Conservation (phyloP, 2,113 vertebrate genomes). For the Diglossa brunneiventris region DNA sequence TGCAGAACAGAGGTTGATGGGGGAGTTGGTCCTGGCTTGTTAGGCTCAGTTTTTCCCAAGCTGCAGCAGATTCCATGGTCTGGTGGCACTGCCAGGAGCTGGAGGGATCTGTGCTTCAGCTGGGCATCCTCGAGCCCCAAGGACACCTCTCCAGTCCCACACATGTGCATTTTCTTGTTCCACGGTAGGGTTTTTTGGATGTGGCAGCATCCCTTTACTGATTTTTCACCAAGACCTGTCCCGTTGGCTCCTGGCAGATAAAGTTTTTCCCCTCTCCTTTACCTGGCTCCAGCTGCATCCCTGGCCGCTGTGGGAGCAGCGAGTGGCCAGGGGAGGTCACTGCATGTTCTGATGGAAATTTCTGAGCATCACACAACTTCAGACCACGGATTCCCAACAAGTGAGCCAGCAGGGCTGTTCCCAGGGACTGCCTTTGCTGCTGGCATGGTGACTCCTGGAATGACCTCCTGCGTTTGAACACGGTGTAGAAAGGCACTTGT, state of each 20-base stretch:
- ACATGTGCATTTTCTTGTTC: accelerated
- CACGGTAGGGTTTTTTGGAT: too few relatives aligned
- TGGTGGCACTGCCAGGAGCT: accelerated
- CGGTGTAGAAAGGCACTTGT: neutral
- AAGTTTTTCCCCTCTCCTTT: neutral
- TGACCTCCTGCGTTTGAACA: constrained; percentile 5
- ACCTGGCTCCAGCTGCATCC: neutral
- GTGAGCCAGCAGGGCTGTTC: neutral
- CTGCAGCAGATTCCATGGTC: neutral
- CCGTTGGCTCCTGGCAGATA: accelerated
- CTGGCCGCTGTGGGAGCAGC: accelerated
- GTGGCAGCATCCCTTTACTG: neutral
- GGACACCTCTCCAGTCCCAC: neutral
- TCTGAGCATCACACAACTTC: neutral
- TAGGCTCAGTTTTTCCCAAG: neutral
- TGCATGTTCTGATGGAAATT: neutral
- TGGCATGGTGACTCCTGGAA: neutral
- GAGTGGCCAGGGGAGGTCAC: neutral
- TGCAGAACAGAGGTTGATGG: neutral
- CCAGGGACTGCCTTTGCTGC: neutral
- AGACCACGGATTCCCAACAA: accelerated
- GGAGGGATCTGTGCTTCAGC: neutral
- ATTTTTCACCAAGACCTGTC: neutral
- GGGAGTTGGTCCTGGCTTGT: neutral
- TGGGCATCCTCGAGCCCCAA: accelerated